Base-by-base conservation (phyloP, 2,113 vertebrate species). In the Ammodytes dubius region DNA sequence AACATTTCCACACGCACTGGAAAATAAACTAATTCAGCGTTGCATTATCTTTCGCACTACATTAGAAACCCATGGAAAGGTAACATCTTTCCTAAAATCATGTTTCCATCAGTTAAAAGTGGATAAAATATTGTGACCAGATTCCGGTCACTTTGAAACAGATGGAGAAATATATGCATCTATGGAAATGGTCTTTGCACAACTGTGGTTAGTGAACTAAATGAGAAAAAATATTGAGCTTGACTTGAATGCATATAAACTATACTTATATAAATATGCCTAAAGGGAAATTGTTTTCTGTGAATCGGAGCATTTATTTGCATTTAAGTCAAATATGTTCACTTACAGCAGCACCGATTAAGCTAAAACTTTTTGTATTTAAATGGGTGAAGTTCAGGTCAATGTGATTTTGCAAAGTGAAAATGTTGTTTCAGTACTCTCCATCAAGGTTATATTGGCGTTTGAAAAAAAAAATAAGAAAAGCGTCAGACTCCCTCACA, bases 11-110 rank as follows among this genome's bases (percentile, higher is more conserved):
- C 27, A 66, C 52, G 74, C 61, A 52, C 68, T 88, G 70, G 47
- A 50, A 77, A 67, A 40, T 76, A 82, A 63, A 83, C 42, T 53
- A 73, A 66, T 71, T 79, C 53, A 83, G 82, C 66, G 53, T 71
- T 80, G 79, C 63, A 77, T 54, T 87, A 90, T 83, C 59, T 53
- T 73, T 68, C 79, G 78, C 83, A 85, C 81, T 89, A 71, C 72
- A 83, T 86, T 75, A 66, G 54, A 88, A 87, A 90, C 59, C 5
- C 57, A 57, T 74, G 85, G 65, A 85, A 86, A 91, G 63, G 81
- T 76, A 82, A n/a, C 88, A 75, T 85, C 68, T 89, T 86, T 84
- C 81, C 85, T 71, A 81, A 80, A 66, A 71, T 9, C 40, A 56
- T n/a, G n/a, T 83, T 80, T 71, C 70, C 47, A 66, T 84, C 57